phyloP scores from a whole-genome alignment of 2,113 vertebrate genomes.

The Acinonyx jubatus region DNA sequence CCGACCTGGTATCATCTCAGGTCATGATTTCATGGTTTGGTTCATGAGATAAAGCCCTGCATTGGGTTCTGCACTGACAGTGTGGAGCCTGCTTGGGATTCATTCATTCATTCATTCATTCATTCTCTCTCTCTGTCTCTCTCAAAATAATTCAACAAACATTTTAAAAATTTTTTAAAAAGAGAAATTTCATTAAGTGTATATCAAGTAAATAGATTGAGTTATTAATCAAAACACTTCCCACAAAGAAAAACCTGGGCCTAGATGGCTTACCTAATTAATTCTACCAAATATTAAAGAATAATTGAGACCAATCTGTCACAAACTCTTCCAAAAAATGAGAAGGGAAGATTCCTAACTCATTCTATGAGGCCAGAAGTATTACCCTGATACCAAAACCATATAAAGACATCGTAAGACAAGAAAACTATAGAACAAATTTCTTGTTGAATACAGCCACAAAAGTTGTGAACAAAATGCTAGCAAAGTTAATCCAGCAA shows the following conservation, averaged over 20 bases:
- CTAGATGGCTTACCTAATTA: background rate
- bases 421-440: background rate
- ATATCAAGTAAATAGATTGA: background rate
- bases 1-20: too few relatives aligned
- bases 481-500: background rate
- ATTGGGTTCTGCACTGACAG: too few relatives aligned
- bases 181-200: background rate
- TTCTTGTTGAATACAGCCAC: background rate
- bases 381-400: background rate
- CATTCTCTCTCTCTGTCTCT: too few relatives aligned
- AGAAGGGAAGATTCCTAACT: background rate
- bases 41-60: too few relatives aligned
- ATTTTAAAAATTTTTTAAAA: too few relatives aligned
- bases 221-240: background rate
- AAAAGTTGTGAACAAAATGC: background rate
- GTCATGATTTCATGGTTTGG: too few relatives aligned
- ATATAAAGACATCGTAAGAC: background rate
- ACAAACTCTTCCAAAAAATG: background rate
- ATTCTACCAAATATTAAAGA: background rate
- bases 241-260: background rate
- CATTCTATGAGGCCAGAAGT: background rate
- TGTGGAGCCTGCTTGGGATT: too few relatives aligned
- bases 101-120: too few relatives aligned
- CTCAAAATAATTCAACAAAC: too few relatives aligned
- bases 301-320: background rate